Evolutionary conservation across 2,888 invertebrate genomes (phyloP).

Genomic region (Drosophila hawaiiensis): DNA sequence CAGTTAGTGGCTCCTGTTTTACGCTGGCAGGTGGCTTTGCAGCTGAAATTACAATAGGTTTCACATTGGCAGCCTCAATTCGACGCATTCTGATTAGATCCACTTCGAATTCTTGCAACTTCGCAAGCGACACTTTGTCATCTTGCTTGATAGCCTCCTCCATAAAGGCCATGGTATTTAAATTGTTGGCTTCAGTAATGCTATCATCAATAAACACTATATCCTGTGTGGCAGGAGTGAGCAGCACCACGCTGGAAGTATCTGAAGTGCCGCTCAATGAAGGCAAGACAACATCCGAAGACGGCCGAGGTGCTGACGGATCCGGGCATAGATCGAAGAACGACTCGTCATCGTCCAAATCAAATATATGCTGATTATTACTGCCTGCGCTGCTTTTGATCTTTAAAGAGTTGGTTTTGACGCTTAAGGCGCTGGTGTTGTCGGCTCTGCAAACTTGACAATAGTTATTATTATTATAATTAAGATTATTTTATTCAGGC

Average conservation of each 20-base stretch:
- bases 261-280: conserved; percentile 37
- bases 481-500: background rate
- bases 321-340: conserved; percentile 40
- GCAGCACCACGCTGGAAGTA: conserved; percentile 74
- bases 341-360: conserved; percentile 63
- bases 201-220: conserved; percentile 82
- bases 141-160: conserved; percentile 64
- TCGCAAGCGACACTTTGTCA: conserved; percentile 58
- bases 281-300: conserved; percentile 24
- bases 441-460: conserved; percentile 73
- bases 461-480: conserved; percentile 31
- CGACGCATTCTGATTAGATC: conserved; percentile 59
- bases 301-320: conserved; percentile 19
- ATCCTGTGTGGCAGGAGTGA: conserved; percentile 82
- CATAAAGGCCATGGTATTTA: conserved; percentile 78
- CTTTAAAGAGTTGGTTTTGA: conserved; percentile 9
- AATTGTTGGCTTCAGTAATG: conserved; percentile 33
- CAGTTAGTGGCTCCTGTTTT: conserved; percentile 57
- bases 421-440: conserved; percentile 50
- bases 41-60: background rate
- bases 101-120: conserved; percentile 71
- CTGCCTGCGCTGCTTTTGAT: conserved; percentile 4
- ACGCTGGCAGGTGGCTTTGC: background rate
- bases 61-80: conserved; percentile 20
- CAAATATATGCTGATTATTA: conserved; percentile 45